Conservation (phyloP, 2,797 vertebrate genomes). For the Cetoscarus ocellatus region DNA sequence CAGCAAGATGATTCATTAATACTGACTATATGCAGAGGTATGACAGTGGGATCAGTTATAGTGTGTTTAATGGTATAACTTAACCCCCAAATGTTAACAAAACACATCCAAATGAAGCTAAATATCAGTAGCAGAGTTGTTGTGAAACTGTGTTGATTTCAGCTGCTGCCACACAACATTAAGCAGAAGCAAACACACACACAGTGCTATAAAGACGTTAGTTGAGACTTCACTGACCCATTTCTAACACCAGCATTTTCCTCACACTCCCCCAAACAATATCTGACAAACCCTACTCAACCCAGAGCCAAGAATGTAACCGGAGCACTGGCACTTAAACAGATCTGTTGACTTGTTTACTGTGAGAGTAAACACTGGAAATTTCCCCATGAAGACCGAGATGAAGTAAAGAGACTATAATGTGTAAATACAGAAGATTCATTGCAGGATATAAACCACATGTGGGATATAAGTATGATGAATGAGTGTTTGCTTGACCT, state of each 20-base stretch:
- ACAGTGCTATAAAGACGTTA: slow-evolving; percentile 29
- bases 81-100: not conserved
- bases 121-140: not conserved
- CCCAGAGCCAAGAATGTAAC: slow-evolving; percentile 51
- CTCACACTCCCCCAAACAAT: slow-evolving; percentile 12
- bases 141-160: not conserved
- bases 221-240: slow-evolving; percentile 18
- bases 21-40: too few species aligned
- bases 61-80: not conserved
- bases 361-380: slow-evolving; percentile 45
- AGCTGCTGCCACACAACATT: slow-evolving; percentile 7
- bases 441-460: not conserved
- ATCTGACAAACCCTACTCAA: slow-evolving; percentile 2
- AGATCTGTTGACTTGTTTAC: slow-evolving; percentile 51
- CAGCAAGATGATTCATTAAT: too few species aligned
- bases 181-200: not conserved
- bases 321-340: not conserved
- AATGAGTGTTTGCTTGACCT: not conserved
- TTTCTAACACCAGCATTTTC: slow-evolving; percentile 28
- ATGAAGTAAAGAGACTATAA: not conserved
- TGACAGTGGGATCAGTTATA: too few species aligned
- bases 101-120: too few species aligned
- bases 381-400: not conserved
- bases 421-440: slow-evolving; percentile 11
- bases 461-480: not conserved